Evolutionary conservation across 2,888 invertebrate genomes (phyloP).

Genomic region (Campaea margaritaria): DNA sequence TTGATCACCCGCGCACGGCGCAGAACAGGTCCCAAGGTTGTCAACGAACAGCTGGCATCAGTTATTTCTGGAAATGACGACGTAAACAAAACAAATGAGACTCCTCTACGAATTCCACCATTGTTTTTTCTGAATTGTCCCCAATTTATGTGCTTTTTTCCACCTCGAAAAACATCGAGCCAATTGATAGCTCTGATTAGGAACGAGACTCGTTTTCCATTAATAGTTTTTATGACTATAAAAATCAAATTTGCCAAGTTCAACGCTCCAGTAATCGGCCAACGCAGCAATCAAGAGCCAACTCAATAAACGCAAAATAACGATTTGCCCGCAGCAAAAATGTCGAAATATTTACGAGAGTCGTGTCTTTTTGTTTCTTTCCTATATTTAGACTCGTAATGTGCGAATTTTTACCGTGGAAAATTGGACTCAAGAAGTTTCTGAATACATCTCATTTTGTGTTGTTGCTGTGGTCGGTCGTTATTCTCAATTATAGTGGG

Average conservation of each 20-base stretch:
- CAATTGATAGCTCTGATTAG: conserved; percentile 32
- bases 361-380: conserved; percentile 68
- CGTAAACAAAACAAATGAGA: conserved; percentile 16
- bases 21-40: conserved; percentile 69
- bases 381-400: conserved; percentile 63
- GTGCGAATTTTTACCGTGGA: conserved; percentile 53
- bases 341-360: conserved; percentile 77
- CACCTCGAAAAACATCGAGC: conserved; percentile 14
- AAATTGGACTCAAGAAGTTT: conserved; percentile 60
- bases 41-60: conserved; percentile 54
- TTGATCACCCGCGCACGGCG: conserved; percentile 55
- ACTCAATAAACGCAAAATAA: conserved; percentile 76
- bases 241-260: conserved; percentile 64
- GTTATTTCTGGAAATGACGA: conserved; percentile 31
- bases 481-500: conserved; percentile 60
- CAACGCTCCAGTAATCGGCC: conserved; percentile 72
- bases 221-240: conserved; percentile 44
- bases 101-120: background rate
- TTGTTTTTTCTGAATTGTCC: conserved; percentile 4
- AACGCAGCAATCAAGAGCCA: conserved; percentile 67
- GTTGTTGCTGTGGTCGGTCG: conserved; percentile 47
- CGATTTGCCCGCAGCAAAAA: conserved; percentile 68
- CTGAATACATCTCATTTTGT: conserved; percentile 60
- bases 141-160: conserved; percentile 16
- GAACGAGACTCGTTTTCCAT: conserved; percentile 32